These are phyloP conservation scores for Rhopalosiphum padi DNA, from an alignment of 1,140 invertebrate genomes.

Conservation along the genomic window DNA sequence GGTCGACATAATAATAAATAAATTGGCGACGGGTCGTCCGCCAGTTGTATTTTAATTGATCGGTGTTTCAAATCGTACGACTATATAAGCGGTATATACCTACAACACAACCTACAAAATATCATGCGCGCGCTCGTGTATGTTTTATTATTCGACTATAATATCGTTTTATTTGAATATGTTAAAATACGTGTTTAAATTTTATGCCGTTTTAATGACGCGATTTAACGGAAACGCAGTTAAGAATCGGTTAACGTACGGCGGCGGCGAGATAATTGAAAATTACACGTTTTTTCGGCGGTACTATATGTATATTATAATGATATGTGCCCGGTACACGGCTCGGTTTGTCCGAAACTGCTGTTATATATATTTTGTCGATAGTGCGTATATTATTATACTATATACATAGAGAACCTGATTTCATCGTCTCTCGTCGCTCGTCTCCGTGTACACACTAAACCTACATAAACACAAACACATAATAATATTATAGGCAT, in stretches of 20 bases:
- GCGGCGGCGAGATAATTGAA: not conserved
- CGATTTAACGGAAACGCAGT: conserved; percentile 28
- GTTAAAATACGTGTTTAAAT: conserved; percentile 30
- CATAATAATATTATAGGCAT: not conserved
- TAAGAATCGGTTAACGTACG: not conserved
- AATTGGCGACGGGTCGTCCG: not conserved
- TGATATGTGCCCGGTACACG: not conserved
- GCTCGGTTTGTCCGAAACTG: not conserved
- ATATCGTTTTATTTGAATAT: conserved; percentile 27
- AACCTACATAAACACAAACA: not conserved
- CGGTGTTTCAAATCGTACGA: not conserved
- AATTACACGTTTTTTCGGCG: conserved; percentile 36
- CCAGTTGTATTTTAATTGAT: not conserved
- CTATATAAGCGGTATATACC: not conserved
- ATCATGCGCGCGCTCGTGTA: not conserved
- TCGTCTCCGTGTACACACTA: not conserved
- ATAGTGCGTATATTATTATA: not conserved
- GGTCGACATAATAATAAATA: no score
- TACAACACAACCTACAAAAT: not conserved
- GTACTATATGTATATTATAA: not conserved
- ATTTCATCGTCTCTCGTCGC: not conserved
- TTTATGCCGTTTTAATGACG: conserved; percentile 25
- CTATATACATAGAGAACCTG: not conserved
- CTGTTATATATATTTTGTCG: not conserved
- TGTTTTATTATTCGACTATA: conserved; percentile 22